These are phyloP conservation scores for Sesia bembeciformis DNA, from an alignment of 2,888 invertebrate species.

Conservation along the genomic window DNA sequence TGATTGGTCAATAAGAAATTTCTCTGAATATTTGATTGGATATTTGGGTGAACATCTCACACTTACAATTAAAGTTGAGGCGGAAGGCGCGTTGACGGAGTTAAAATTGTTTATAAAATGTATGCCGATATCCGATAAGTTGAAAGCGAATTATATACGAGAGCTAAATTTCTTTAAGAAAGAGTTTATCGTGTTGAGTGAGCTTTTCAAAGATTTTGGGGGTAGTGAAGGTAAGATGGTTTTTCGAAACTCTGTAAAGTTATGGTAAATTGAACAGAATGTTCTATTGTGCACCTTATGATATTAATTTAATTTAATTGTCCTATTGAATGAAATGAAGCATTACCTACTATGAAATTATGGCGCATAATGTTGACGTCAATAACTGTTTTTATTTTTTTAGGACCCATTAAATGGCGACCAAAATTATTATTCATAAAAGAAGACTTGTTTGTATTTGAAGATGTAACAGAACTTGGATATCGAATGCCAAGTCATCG, in stretches of 20 bases:
- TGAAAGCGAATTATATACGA: slow-evolving; percentile 49
- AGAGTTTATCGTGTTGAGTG: slow-evolving; percentile 43
- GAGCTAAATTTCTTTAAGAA: slow-evolving; percentile 45
- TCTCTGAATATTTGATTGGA: slow-evolving; percentile 42
- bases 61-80: slow-evolving; percentile 28
- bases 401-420: slow-evolving; percentile 43
- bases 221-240: slow-evolving; percentile 29
- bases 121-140: slow-evolving; percentile 65
- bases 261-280: no score
- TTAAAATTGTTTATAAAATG: slow-evolving; percentile 74
- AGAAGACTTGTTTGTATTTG: slow-evolving; percentile 52
- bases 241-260: no score
- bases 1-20: slow-evolving; percentile 32
- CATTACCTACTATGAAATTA: no score
- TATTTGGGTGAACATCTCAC: slow-evolving; percentile 55
- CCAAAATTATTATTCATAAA: slow-evolving; percentile 34
- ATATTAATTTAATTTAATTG: no score
- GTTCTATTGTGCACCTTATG: no score
- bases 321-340: no score
- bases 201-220: slow-evolving; percentile 39
- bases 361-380: no score
- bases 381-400: slow-evolving; percentile 3
- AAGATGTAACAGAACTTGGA: slow-evolving; percentile 42
- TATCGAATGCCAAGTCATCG: slow-evolving; percentile 41
- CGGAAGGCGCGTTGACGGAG: slow-evolving; percentile 15